A percentile compares a stretch with the other conserved stretches of the same genome.
Conservation (phyloP, 2,888 invertebrate species). For the Drosophila macrothrix region DNA sequence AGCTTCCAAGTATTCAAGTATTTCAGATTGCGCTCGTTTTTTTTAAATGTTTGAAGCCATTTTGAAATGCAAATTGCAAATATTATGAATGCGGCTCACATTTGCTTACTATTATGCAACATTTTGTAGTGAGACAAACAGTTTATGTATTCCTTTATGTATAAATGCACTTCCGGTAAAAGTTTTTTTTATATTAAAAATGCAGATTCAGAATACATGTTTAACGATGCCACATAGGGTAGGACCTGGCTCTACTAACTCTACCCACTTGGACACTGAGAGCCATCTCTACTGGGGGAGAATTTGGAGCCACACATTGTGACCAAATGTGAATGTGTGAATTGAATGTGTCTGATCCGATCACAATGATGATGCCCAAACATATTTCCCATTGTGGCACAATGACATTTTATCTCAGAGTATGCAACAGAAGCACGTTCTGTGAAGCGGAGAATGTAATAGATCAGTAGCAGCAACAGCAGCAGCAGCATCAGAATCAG, state of each 20-base stretch:
- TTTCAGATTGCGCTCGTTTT: background rate
- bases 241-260: slow-evolving; percentile 2
- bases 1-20: too few species aligned
- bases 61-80: background rate
- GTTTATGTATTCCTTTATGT: slow-evolving; percentile 3
- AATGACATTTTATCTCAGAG: slow-evolving; percentile 80
- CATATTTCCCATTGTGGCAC: slow-evolving; percentile 59
- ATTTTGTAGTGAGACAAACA: background rate
- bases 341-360: slow-evolving; percentile 59
- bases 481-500: slow-evolving; percentile 57
- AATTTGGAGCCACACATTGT: slow-evolving; percentile 39
- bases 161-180: slow-evolving; percentile 63
- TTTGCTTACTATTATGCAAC: slow-evolving; percentile 40
- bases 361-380: slow-evolving; percentile 48
- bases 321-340: slow-evolving; percentile 50
- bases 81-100: background rate
- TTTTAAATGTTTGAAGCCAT: too few species aligned
- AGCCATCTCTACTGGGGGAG: background rate
- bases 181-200: slow-evolving; percentile 32
- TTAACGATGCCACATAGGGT: slow-evolving; percentile 27
- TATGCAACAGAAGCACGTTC: slow-evolving; percentile 81
- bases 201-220: slow-evolving; percentile 29
- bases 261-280: slow-evolving; percentile 15
- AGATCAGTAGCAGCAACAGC: slow-evolving; percentile 55
- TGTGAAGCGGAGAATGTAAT: slow-evolving; percentile 76